phyloP scores from a whole-genome alignment of 2,888 invertebrate genomes.

The Plagodis pulveraria region DNA sequence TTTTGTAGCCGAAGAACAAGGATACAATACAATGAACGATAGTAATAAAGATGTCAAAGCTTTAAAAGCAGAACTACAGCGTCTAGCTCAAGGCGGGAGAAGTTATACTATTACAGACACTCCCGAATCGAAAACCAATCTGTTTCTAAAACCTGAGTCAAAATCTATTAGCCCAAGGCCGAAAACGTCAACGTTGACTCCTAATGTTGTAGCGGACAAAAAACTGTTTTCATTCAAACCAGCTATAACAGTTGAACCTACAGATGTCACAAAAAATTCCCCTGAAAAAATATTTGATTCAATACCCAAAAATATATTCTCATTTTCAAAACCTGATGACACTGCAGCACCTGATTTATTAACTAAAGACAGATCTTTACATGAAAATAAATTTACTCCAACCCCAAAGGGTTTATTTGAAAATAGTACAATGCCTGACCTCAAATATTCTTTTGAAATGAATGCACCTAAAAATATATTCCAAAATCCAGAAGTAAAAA shows the following conservation, averaged over 20 bases:
- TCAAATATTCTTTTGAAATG: slow-evolving; percentile 4
- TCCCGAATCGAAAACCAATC: slow-evolving; percentile 44
- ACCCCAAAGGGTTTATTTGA: slow-evolving; percentile 7
- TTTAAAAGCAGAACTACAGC: slow-evolving; percentile 66
- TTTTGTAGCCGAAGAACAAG: slow-evolving; percentile 81
- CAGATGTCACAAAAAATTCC: slow-evolving; percentile 60
- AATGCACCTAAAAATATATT: slow-evolving; percentile 11
- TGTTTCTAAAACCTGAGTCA: slow-evolving; percentile 52
- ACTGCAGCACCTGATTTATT: slow-evolving; percentile 44
- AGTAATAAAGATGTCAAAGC: slow-evolving; percentile 68
- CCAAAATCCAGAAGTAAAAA: slow-evolving; percentile 5
- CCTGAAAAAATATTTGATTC: slow-evolving; percentile 59
- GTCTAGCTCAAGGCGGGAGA: slow-evolving; percentile 57
- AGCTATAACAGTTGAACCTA: slow-evolving; percentile 65
- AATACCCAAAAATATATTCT: slow-evolving; percentile 59
- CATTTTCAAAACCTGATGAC: slow-evolving; percentile 74
- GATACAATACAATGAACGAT: slow-evolving; percentile 73
- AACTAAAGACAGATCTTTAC: slow-evolving; percentile 36
- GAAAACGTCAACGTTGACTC: slow-evolving; percentile 32
- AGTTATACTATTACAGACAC: slow-evolving; percentile 39
- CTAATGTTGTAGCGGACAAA: slow-evolving; percentile 35
- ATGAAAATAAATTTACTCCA: slow-evolving; percentile 5
- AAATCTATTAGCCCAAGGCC: slow-evolving; percentile 49
- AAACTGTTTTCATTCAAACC: slow-evolving; percentile 71
- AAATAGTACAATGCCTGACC: background rate